These are phyloP conservation scores for Paratilapia polleni DNA, from an alignment of 2,113 vertebrate species.

Conservation along the genomic window DNA sequence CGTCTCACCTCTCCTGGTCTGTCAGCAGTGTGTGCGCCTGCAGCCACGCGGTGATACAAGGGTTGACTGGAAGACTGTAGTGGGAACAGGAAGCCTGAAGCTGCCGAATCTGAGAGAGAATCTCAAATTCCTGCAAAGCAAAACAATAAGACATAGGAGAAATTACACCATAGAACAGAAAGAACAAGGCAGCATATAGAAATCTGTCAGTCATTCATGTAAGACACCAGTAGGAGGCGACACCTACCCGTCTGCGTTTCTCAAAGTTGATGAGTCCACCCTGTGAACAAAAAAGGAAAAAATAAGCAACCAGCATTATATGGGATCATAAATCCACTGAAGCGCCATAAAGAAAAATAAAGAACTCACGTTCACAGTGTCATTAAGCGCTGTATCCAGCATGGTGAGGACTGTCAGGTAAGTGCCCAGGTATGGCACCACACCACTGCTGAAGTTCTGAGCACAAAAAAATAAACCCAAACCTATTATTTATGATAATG, in stretches of 20 bases:
- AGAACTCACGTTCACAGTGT: conserved; percentile 83
- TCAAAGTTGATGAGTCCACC: conserved; percentile 90
- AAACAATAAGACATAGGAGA: not conserved
- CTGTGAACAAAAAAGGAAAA: conserved; percentile 62
- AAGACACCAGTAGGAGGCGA: conserved; percentile 45
- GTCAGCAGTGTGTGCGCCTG: conserved; percentile 77
- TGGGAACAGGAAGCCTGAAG: conserved; percentile 84
- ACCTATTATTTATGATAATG: not conserved
- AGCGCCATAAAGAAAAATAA: not conserved
- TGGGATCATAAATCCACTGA: not conserved
- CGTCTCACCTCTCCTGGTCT: conserved; percentile 87
- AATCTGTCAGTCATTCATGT: not conserved
- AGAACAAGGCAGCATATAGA: not conserved
- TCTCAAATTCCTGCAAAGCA: conserved; percentile 85
- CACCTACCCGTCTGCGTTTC: conserved; percentile 87
- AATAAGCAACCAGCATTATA: not conserved
- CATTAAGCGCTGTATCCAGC: conserved; percentile 89
- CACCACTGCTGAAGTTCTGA: conserved; percentile 74
- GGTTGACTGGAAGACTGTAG: conserved; percentile 75
- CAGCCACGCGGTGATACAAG: conserved; percentile 77
- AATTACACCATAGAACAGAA: not conserved
- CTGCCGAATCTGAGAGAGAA: conserved; percentile 85
- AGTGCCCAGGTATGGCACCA: conserved; percentile 89
- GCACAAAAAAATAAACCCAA: conserved; percentile 1
- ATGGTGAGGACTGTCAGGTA: conserved; percentile 90